phyloP scores from a whole-genome alignment of 1,140 invertebrate species.

The Leguminivora glycinivorella region DNA sequence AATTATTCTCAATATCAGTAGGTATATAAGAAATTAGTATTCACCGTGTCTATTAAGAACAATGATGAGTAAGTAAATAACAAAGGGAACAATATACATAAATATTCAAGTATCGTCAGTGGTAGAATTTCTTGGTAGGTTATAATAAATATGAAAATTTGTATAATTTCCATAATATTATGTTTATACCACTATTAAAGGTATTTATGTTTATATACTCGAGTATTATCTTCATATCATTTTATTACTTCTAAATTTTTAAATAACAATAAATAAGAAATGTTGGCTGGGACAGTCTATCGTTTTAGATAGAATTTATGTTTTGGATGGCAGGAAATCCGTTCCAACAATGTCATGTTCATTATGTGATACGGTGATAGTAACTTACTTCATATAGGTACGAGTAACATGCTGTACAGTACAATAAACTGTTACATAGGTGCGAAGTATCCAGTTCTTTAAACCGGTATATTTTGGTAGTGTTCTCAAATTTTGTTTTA shows the following conservation, averaged over 20 bases:
- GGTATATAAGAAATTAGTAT: too few species aligned
- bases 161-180: background rate
- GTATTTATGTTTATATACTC: background rate
- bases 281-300: background rate
- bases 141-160: background rate
- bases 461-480: too few species aligned
- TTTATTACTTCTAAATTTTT: background rate
- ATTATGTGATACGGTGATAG: background rate
- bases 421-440: too few species aligned
- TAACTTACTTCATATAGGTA: too few species aligned
- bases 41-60: too few species aligned
- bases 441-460: too few species aligned
- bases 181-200: too few species aligned
- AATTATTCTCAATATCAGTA: too few species aligned
- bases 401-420: too few species aligned
- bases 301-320: background rate
- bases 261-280: background rate
- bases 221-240: slow-evolving; percentile 6
- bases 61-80: background rate
- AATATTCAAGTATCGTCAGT: background rate
- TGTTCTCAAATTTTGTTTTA: too few species aligned
- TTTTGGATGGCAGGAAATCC: background rate
- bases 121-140: background rate
- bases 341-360: background rate
- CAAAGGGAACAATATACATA: background rate